A percentile compares a stretch with the other conserved stretches of the same genome.
Conservation (phyloP, 2,113 vertebrate genomes). For the Agelaius phoeniceus region DNA sequence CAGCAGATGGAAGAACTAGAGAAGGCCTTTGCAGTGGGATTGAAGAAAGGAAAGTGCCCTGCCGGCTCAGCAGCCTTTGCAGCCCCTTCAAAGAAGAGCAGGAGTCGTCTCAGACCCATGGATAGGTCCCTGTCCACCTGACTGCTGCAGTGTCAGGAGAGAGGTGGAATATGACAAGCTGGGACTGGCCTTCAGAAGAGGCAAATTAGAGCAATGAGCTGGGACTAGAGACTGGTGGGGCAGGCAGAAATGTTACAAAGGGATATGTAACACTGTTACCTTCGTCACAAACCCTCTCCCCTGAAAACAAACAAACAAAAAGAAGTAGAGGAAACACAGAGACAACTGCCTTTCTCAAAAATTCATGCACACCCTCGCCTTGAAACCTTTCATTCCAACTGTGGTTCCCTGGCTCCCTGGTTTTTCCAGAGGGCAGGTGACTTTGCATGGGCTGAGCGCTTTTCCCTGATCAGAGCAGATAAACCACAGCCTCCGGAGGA, state of each 20-base stretch:
- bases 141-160: background rate
- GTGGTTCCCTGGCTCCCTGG: background rate
- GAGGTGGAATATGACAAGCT: background rate
- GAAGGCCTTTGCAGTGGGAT: background rate
- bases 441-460: background rate
- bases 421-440: background rate
- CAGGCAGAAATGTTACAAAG: background rate
- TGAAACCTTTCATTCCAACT: background rate
- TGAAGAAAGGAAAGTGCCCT: background rate
- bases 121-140: background rate
- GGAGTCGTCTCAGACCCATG: background rate
- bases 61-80: background rate
- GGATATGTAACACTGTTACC: background rate
- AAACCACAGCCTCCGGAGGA: background rate
- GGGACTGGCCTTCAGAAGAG: background rate
- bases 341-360: rapidly evolving
- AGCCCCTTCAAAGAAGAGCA: background rate
- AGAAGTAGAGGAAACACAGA: background rate
- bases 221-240: background rate
- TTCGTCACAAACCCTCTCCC: background rate
- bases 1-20: slow-evolving; percentile 8
- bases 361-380: background rate
- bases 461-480: background rate
- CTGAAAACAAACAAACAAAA: background rate
- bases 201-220: background rate